Conservation (phyloP, 1,140 invertebrate species). For the Cyclina sinensis region DNA sequence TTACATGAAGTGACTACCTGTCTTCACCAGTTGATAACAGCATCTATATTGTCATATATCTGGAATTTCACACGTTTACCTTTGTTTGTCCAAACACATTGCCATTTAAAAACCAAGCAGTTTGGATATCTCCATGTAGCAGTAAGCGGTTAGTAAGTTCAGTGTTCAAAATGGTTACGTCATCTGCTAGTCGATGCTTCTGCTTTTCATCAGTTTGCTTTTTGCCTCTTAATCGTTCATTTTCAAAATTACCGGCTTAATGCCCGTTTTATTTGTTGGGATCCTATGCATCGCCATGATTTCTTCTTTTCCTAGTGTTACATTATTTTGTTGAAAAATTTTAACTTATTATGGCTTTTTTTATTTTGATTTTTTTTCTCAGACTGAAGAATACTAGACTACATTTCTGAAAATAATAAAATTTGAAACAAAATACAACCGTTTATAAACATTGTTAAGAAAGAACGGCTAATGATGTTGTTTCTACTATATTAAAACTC, state of each 20-base stretch:
- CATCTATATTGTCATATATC: neutral
- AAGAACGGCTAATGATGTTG: no score
- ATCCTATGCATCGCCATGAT: constrained; percentile 8
- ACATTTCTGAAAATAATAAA: no score
- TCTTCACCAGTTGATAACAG: no score
- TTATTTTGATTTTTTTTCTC: no score
- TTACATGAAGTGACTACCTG: no score
- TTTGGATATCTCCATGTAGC: neutral
- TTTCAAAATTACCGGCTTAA: neutral
- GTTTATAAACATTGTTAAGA: no score
- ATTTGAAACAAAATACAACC: no score
- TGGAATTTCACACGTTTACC: neutral
- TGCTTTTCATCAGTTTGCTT: constrained; percentile 69
- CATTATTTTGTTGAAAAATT: neutral
- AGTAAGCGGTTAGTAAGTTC: neutral
- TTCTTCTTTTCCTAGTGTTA: neutral
- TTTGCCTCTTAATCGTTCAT: neutral
- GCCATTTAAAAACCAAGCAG: neutral
- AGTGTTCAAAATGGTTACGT: neutral
- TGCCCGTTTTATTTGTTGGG: neutral
- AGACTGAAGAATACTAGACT: no score
- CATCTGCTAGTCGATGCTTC: neutral
- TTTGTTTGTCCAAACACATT: neutral
- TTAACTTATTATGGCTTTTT: no score
- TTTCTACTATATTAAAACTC: no score